Percentiles rank a stretch among this genome's conserved stretches.
phyloP scores from a whole-genome alignment of 2,888 invertebrate species.

The Dendrolimus houi region DNA sequence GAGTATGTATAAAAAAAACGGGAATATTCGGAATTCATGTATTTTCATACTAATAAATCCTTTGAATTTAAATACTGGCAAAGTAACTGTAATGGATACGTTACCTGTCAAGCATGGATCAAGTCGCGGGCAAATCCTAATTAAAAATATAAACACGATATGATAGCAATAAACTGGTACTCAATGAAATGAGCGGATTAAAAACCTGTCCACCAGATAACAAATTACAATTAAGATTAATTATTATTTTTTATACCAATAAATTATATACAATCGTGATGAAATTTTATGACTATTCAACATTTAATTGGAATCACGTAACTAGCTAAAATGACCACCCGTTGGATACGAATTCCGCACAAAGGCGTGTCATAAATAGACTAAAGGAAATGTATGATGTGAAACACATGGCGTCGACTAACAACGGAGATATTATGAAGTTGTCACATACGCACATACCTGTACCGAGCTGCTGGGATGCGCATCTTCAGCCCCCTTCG shows the following conservation, averaged over 20 bases:
- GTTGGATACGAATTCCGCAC: neutral
- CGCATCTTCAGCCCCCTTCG: conserved; percentile 71
- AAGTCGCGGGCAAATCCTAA: too few species aligned
- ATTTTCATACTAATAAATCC: too few species aligned
- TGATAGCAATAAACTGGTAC: neutral
- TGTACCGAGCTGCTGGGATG: conserved; percentile 85
- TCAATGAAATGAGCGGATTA: neutral
- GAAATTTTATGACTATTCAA: neutral
- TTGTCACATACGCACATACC: conserved; percentile 45
- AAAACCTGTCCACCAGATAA: neutral
- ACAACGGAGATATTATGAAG: too few species aligned
- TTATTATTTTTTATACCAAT: neutral
- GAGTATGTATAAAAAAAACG: too few species aligned
- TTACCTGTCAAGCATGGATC: too few species aligned
- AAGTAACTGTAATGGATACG: too few species aligned
- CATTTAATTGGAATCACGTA: neutral
- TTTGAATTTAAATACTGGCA: too few species aligned
- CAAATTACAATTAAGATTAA: neutral
- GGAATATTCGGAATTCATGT: too few species aligned
- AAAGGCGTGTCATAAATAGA: too few species aligned
- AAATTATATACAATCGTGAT: neutral
- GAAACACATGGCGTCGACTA: too few species aligned
- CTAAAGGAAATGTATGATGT: too few species aligned
- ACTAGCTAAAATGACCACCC: neutral
- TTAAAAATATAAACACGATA: neutral